A percentile compares a stretch with the other conserved stretches of the same genome.
Conservation (phyloP, 2,888 invertebrate species). For the Hydroisotoma schaefferi region DNA sequence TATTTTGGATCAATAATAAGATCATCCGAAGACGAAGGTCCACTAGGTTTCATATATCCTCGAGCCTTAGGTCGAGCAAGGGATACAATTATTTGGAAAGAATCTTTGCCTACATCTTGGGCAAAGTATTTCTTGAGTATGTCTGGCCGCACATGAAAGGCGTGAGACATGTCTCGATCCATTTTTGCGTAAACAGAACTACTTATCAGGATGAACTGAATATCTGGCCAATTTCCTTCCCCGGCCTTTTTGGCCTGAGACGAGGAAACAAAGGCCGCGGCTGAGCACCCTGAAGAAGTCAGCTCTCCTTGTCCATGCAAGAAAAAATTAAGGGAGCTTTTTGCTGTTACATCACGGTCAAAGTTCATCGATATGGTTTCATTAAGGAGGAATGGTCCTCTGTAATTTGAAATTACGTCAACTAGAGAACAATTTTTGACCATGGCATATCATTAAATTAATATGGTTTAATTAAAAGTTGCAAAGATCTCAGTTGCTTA, state of each 20-base stretch:
- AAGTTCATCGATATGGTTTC: conserved; percentile 29
- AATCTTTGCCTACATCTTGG: conserved; percentile 38
- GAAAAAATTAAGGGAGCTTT: conserved; percentile 26
- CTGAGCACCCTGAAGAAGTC: conserved; percentile 28
- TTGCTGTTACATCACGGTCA: conserved; percentile 33
- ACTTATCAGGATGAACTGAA: conserved; percentile 31
- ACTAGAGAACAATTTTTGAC: too few species aligned
- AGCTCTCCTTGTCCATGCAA: conserved; percentile 32
- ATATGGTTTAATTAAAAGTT: background rate
- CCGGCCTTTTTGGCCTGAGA: conserved; percentile 36
- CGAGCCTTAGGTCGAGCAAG: conserved; percentile 33
- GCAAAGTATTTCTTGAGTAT: conserved; percentile 35
- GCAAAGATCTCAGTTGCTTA: background rate
- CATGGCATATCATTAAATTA: too few species aligned
- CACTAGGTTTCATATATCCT: conserved; percentile 25
- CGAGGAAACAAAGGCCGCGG: conserved; percentile 37
- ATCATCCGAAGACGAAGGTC: conserved; percentile 19
- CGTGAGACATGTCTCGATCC: conserved; percentile 37
- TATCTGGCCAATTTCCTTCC: conserved; percentile 42
- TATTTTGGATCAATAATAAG: conserved; percentile 36
- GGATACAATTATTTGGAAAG: conserved; percentile 41
- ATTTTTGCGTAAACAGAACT: conserved; percentile 29
- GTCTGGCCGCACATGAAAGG: conserved; percentile 30
- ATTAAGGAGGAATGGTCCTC: conserved; percentile 41
- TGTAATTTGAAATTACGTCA: conserved; percentile 23